Base-by-base conservation (phyloP, 2,113 vertebrate genomes). In the Apodemus sylvaticus region DNA sequence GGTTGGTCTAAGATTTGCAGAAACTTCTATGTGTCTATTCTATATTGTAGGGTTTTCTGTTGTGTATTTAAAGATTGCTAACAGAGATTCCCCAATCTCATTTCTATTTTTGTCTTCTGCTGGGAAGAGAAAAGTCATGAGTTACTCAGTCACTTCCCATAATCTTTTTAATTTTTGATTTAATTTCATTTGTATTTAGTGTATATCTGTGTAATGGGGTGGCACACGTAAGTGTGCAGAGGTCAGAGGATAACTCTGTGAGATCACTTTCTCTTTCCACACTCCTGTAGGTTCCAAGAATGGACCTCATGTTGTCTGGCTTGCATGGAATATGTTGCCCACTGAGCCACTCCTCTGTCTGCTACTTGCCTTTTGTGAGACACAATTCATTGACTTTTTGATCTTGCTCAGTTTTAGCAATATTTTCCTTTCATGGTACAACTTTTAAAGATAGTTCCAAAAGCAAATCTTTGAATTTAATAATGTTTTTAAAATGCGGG, bases 391-490 rank as follows among this genome's bases (percentile, higher is more conserved):
- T 71, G 51, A 53, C 2, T 19, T 89, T 77, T 77, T 20, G 7
- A 20, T 73, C 17, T 68, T 91, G n/a, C 73, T 86, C n/a, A 66
- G 16, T 8, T 76, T 86, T 81, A 81, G 60, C 36, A 93, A 91
- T 42, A 2, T 7, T 82, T 83, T 42, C n/a, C 16, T 5, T 20
- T 26, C 29, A 48, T 20, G 4, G n/a, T 45, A 66, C 9, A 48
- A 20, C 24, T 11, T 85, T 34, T 85, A 83, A 83, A 31, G 39
- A 85, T 17, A 8, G 26, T 91, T 31, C 17, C 39, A 51, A 68
- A 42, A 93, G 29, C 22, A 83, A 79, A 53, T 53, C 39, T 85
- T 86, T 83, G 81, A 77, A 81, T 76, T 93, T 86, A 77, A 55
- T 89, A 71, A 74, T 74, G 22, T 64, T 29, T 94, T 86, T 83